phyloP scores from a whole-genome alignment of 2,113 vertebrate genomes.

The Mirza zaza region DNA sequence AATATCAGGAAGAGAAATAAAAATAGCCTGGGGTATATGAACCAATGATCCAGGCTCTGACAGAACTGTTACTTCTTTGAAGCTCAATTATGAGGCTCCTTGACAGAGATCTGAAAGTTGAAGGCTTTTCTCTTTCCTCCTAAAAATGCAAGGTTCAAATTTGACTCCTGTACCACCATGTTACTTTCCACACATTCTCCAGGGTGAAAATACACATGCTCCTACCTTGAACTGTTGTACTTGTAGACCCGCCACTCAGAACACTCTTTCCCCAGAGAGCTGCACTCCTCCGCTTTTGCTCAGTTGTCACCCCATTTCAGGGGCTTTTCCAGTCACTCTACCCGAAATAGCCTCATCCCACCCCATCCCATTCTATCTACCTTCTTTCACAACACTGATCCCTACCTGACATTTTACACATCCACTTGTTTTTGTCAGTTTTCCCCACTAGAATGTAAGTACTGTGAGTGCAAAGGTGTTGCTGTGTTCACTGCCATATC shows the following conservation, averaged over 20 bases:
- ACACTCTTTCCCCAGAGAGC: neutral
- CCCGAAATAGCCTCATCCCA: neutral
- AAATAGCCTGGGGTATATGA: neutral
- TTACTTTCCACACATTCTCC: neutral
- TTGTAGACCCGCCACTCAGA: neutral
- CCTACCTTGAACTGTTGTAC: neutral
- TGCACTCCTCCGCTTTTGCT: neutral
- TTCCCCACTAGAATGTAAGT: neutral
- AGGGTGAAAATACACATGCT: neutral
- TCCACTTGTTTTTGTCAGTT: neutral
- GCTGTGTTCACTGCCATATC: neutral
- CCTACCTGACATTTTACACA: neutral
- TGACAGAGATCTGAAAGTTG: neutral
- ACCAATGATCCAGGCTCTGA: neutral
- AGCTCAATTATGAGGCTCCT: neutral
- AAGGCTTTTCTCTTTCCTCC: neutral
- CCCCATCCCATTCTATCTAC: neutral
- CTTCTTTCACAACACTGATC: neutral
- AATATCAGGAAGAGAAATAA: neutral
- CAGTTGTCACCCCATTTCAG: neutral
- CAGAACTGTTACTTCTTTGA: neutral
- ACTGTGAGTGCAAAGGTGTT: neutral
- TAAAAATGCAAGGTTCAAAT: neutral
- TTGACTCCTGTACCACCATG: neutral
- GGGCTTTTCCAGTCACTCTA: neutral